Conservation (phyloP, 2,113 vertebrate species). For the Nothoprocta perdicaria region DNA sequence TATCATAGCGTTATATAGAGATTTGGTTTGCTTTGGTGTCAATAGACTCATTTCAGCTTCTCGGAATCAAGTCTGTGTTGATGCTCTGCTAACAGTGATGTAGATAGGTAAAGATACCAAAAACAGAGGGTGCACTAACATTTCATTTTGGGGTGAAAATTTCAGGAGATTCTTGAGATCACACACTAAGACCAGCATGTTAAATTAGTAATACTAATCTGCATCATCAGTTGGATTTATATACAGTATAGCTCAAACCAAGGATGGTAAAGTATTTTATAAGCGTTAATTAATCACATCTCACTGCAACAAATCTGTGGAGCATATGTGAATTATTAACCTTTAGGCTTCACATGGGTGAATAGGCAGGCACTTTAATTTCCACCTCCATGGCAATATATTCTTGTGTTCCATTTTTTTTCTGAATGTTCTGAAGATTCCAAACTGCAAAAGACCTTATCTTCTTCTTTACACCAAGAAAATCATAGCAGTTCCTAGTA, state of each 20-base stretch:
- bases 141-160: slow-evolving; percentile 52
- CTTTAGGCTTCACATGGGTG: neutral
- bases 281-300: slow-evolving; percentile 34
- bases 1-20: neutral
- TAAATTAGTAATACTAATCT: neutral
- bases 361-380: neutral
- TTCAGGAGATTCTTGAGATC: neutral
- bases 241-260: neutral
- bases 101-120: slow-evolving; percentile 11
- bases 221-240: neutral
- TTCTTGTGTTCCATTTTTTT: neutral
- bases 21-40: slow-evolving; percentile 19
- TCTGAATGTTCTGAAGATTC: neutral
- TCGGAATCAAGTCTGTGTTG: slow-evolving; percentile 14
- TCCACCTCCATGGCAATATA: neutral
- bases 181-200: neutral
- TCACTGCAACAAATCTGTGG: neutral
- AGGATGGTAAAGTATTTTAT: neutral
- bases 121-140: neutral
- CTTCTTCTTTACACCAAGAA: neutral
- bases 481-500: neutral
- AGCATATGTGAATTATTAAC: slow-evolving; percentile 6
- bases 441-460: neutral
- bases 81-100: neutral
- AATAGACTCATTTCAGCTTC: slow-evolving; percentile 15